A percentile compares a stretch with the other conserved stretches of the same genome.
Conservation (phyloP, 2,888 invertebrate species). For the Dicyrtomina minuta region DNA sequence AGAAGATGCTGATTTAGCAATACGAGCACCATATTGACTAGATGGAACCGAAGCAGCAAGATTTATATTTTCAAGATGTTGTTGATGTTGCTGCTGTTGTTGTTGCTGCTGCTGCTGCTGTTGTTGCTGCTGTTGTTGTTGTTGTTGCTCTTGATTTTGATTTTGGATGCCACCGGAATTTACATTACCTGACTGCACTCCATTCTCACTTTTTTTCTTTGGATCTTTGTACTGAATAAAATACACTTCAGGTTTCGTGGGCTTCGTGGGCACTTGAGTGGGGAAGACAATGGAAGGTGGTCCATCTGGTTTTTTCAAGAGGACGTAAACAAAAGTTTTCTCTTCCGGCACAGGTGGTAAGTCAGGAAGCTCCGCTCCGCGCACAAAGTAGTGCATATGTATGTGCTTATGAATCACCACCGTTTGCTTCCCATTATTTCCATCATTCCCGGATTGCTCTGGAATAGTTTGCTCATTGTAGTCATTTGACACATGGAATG, state of each 20-base stretch:
- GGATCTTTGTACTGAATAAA: constrained; percentile 74
- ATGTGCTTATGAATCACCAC: constrained; percentile 35
- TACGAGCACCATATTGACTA: constrained; percentile 38
- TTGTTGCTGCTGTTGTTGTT: constrained; percentile 2
- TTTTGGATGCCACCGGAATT: background rate
- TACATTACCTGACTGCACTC: constrained; percentile 1
- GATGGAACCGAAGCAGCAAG: constrained; percentile 26
- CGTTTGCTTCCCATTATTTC: constrained; percentile 31
- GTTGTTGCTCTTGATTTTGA: background rate
- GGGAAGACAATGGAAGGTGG: constrained; percentile 77
- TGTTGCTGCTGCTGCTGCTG: constrained; percentile 16
- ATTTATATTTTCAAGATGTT: background rate
- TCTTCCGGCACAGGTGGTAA: constrained; percentile 68
- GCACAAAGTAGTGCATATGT: constrained; percentile 35
- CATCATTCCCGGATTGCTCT: constrained; percentile 8
- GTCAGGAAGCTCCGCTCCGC: constrained; percentile 32
- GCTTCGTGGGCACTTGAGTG: constrained; percentile 75
- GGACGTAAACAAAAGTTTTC: constrained; percentile 82
- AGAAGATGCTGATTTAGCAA: constrained; percentile 27
- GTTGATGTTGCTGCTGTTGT: constrained; percentile 20
- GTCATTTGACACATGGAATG: constrained; percentile 36
- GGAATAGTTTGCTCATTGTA: constrained; percentile 24
- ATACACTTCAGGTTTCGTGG: constrained; percentile 84
- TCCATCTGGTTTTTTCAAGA: constrained; percentile 84
- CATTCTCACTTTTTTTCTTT: constrained; percentile 17